Conservation (phyloP, 2,888 invertebrate species). For the Coenonympha glycerion region DNA sequence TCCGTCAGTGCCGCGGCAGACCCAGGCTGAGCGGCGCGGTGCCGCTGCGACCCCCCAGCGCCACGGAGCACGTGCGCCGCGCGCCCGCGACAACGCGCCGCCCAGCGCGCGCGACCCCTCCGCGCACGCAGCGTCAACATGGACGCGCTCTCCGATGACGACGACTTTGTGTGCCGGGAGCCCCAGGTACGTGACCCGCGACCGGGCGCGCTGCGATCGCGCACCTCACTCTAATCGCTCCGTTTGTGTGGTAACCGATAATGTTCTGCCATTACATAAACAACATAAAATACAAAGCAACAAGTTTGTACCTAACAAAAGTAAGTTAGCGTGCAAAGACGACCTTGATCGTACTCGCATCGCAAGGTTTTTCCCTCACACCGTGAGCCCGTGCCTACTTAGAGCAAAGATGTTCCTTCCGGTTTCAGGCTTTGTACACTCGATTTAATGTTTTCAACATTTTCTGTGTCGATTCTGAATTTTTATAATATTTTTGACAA, state of each 20-base stretch:
- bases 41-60: conserved; percentile 53
- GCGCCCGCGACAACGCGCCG: conserved; percentile 62
- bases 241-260: conserved; percentile 5
- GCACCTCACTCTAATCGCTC: conserved; percentile 9
- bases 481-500: too few relatives aligned
- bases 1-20: conserved; percentile 62
- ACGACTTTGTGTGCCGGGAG: conserved; percentile 66
- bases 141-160: conserved; percentile 74
- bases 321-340: conserved; percentile 55
- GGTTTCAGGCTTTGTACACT: background rate
- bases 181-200: conserved; percentile 54
- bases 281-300: conserved; percentile 46
- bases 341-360: conserved; percentile 56
- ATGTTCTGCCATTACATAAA: background rate
- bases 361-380: conserved; percentile 37
- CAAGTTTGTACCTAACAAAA: conserved; percentile 59
- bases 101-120: conserved; percentile 51
- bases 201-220: conserved; percentile 19
- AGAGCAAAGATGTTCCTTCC: background rate
- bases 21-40: conserved; percentile 69
- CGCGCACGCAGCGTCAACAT: conserved; percentile 48
- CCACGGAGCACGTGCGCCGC: conserved; percentile 61
- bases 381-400: background rate
- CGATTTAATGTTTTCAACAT: too few relatives aligned
- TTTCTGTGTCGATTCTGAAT: too few relatives aligned